These are phyloP conservation scores for Macroramphosus scolopax DNA, from an alignment of 2,797 vertebrate species.

Conservation along the genomic window DNA sequence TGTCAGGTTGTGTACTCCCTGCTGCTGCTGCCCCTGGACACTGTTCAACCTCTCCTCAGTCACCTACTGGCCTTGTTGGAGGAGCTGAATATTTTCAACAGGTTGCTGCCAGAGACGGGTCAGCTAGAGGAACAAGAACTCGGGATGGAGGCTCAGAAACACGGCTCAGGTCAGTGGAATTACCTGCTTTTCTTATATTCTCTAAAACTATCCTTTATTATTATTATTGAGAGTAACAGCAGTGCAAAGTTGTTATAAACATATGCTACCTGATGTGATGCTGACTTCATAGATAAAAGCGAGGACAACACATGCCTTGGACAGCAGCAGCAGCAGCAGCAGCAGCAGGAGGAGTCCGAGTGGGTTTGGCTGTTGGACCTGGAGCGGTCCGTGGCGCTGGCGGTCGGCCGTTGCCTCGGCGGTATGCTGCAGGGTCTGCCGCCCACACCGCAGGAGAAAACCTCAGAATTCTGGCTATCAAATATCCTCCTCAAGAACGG, in stretches of 20 bases:
- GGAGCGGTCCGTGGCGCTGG: conserved; percentile 79
- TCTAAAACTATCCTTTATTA: neutral
- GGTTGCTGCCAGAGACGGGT: conserved; percentile 75
- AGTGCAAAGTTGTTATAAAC: neutral
- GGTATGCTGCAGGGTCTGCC: conserved; percentile 81
- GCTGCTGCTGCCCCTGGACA: conserved; percentile 77
- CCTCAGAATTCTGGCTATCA: conserved; percentile 78
- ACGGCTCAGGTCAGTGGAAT: conserved; percentile 50
- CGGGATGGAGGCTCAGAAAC: conserved; percentile 57
- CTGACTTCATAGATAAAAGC: conserved; percentile 52
- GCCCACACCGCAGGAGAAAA: conserved; percentile 74
- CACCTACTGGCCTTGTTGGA: conserved; percentile 78
- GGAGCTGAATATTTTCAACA: conserved; percentile 79
- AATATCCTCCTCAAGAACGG: conserved; percentile 82
- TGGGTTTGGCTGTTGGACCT: conserved; percentile 83
- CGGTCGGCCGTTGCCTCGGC: conserved; percentile 79
- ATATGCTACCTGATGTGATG: no score
- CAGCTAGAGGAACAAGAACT: conserved; percentile 77
- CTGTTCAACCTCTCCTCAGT: conserved; percentile 77
- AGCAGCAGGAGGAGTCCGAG: conserved; percentile 56
- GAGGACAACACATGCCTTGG: conserved; percentile 52
- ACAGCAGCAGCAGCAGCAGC: conserved; percentile 26
- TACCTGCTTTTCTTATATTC: neutral
- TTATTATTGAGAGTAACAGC: neutral
- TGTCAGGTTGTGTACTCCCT: conserved; percentile 83